Percentiles rank a stretch among this genome's conserved stretches.
phyloP scores from a whole-genome alignment of 2,888 invertebrate genomes.

The Folsomia candida region DNA sequence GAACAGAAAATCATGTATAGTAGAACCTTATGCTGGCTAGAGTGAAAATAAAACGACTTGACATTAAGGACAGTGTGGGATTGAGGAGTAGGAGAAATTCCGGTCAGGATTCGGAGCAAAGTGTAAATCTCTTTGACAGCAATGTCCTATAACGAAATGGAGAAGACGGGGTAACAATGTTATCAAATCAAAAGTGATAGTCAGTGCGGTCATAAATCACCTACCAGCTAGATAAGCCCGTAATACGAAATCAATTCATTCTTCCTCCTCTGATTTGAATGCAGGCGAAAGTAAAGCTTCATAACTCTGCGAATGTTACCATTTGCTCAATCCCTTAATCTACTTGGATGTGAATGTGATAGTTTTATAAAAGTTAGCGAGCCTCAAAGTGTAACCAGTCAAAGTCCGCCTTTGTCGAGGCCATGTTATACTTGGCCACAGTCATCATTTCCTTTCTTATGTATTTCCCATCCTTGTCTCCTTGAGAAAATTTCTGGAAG shows the following conservation, averaged over 20 bases:
- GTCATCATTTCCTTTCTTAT: not conserved
- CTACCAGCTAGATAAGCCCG: conserved; percentile 23
- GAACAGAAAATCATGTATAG: too few relatives aligned
- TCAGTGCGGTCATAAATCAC: conserved; percentile 24
- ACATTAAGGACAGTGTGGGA: conserved; percentile 15
- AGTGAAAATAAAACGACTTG: not conserved
- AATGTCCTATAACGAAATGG: conserved; percentile 5
- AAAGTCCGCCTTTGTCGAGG: not conserved
- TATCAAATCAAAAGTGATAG: conserved; percentile 23
- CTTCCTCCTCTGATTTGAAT: not conserved
- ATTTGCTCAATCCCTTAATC: conserved; percentile 12
- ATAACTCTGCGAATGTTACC: not conserved
- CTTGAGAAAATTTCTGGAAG: conserved; percentile 19
- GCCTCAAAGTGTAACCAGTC: not conserved
- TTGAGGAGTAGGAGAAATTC: conserved; percentile 8
- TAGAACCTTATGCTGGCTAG: too few relatives aligned
- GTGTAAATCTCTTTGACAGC: conserved; percentile 17
- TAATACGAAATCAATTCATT: conserved; percentile 21
- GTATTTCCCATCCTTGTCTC: conserved; percentile 11
- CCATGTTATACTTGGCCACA: not conserved
- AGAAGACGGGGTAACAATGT: conserved; percentile 15
- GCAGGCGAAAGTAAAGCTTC: not conserved
- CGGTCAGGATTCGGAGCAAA: conserved; percentile 6
- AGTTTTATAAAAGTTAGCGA: not conserved
- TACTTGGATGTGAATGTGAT: conserved; percentile 4